A percentile compares a stretch with the other conserved stretches of the same genome.
phyloP scores from a whole-genome alignment of 2,797 vertebrate genomes.

The Orestias chungarensis region DNA sequence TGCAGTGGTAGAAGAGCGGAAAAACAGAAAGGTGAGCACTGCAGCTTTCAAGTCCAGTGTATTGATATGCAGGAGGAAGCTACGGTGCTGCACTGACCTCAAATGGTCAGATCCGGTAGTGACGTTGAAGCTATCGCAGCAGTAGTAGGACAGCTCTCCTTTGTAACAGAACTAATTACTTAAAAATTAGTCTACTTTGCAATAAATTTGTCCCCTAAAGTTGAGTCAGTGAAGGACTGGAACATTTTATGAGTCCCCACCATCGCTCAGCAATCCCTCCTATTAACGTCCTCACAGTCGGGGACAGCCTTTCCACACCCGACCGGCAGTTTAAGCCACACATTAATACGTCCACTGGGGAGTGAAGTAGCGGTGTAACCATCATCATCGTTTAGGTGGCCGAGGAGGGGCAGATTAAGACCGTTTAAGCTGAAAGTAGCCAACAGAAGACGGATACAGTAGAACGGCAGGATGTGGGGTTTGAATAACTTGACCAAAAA shows the following conservation, averaged over 20 bases:
- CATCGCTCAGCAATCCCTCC: slow-evolving; percentile 25
- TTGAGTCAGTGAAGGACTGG: slow-evolving; percentile 14
- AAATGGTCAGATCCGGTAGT: slow-evolving; percentile 56
- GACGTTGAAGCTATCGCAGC: not conserved
- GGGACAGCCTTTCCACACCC: slow-evolving; percentile 20
- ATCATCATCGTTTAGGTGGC: slow-evolving; percentile 12
- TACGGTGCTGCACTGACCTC: slow-evolving; percentile 74
- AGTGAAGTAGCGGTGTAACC: slow-evolving; percentile 10
- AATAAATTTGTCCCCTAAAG: slow-evolving; percentile 11
- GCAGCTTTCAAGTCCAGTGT: slow-evolving; percentile 62
- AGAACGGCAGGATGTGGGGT: not conserved
- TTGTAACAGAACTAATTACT: slow-evolving; percentile 12
- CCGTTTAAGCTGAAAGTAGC: not conserved
- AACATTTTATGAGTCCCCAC: slow-evolving; percentile 33
- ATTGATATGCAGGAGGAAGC: not conserved
- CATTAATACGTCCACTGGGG: slow-evolving; percentile 39
- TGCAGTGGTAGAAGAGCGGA: slow-evolving; percentile 11
- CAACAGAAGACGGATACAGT: not conserved
- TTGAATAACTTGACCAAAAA: not conserved
- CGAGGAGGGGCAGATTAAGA: slow-evolving; percentile 21
- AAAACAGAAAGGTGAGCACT: slow-evolving; percentile 57
- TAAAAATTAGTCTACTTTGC: slow-evolving; percentile 21
- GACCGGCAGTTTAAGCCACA: slow-evolving; percentile 35
- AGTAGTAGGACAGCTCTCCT: slow-evolving; percentile 3
- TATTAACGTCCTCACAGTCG: slow-evolving; percentile 57